Evolutionary conservation across 1,140 invertebrate species (phyloP).

Genomic region (Hyles euphorbiae): DNA sequence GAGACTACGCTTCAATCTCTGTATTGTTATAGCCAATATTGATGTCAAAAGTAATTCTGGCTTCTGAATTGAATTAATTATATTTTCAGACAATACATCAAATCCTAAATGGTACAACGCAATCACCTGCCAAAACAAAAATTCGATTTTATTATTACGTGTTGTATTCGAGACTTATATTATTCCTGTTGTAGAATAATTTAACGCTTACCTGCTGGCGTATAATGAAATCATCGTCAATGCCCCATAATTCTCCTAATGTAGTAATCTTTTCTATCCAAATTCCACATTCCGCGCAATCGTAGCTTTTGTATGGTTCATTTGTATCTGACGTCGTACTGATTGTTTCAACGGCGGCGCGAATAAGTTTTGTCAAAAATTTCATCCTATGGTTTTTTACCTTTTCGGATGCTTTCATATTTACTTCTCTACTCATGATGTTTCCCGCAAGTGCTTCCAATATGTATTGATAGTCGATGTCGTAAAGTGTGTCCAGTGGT

Average conservation of each 20-base stretch:
- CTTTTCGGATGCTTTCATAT: constrained; percentile 59
- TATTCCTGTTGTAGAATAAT: no score
- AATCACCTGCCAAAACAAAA: constrained; percentile 39
- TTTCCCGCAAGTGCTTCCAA: constrained; percentile 56
- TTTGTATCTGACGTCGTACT: constrained; percentile 56
- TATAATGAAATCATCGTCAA: constrained; percentile 85
- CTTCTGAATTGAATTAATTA: constrained; percentile 31
- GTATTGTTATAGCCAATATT: constrained; percentile 51
- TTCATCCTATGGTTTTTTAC: constrained; percentile 76
- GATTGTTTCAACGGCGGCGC: constrained; percentile 79
- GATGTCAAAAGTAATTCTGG: constrained; percentile 39
- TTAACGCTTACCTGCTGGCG: constrained; percentile 78
- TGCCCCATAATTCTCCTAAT: constrained; percentile 86
- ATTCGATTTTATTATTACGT: neutral
- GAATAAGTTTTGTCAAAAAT: constrained; percentile 80
- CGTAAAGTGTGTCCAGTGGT: constrained; percentile 86
- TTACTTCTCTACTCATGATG: constrained; percentile 40
- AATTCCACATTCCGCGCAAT: constrained; percentile 76
- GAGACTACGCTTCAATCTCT: constrained; percentile 54
- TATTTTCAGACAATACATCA: constrained; percentile 44
- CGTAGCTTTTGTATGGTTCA: constrained; percentile 39
- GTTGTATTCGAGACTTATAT: no score
- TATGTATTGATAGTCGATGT: constrained; percentile 73
- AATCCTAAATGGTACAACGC: constrained; percentile 56
- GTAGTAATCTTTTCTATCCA: constrained; percentile 84